Base-by-base conservation (phyloP, 2,113 vertebrate species). In the Stomatorhinus ivindoensis region DNA sequence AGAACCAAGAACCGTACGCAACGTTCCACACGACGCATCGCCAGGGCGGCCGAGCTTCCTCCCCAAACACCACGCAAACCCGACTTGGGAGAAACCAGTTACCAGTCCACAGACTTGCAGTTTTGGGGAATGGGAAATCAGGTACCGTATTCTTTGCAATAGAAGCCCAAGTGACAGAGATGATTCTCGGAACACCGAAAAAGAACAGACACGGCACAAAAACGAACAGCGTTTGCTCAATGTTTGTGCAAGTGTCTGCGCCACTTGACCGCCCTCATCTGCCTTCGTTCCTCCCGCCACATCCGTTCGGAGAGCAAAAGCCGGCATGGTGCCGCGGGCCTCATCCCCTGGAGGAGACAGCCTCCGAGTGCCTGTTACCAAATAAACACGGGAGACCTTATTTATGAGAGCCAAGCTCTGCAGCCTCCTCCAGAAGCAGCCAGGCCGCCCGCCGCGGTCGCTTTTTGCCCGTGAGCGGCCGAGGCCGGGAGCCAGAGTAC, bases 321-420 rank as follows among this genome's bases (percentile, higher is more conserved):
- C 73, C 87, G 55, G 86, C 24, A n/a, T 51, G 69, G 87, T 88
- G 88, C 89, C 65, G 15, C n/a, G 48, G 42, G 17, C 1, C 65
- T 47, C 80, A 47, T 80, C 55, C 42, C 19, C 0, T 4, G 88
- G 76, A 42, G 87, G 65, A 90, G 73, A 50, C 42, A 88, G 89
- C 89, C 89, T 47, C 55, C 39, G 13, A 51, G 87, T 87, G 87
- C 51, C 91, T 88, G 83, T 88, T 86, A 69, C 89, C 87, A 90
- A 90, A 91, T 82, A 89, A 91, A 90, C 90, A 91, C 39, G 35
- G 39, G n/a, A 69, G 83, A 87, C 50, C 84, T 91, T 91, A 91
- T 91, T 91, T 92, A 84, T 89, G 87, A 27, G 44, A 73, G 61
- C 85, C 84, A 53, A 55, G 58, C 17, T 24, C 48, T n/a, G 55